Base-by-base conservation (phyloP, 1,140 invertebrate species). In the Myzus persicae region DNA sequence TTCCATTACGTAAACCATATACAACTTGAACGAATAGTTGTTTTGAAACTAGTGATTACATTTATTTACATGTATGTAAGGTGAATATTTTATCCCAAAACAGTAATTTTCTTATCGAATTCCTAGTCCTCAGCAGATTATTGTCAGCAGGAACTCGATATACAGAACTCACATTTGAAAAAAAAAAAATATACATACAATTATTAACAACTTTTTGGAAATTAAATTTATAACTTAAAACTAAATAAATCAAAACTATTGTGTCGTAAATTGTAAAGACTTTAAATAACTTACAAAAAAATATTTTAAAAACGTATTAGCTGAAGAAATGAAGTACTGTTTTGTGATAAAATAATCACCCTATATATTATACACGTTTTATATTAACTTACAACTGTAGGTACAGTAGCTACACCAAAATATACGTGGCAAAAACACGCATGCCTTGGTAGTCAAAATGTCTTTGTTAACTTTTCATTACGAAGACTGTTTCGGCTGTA, bases 391-490 rank as follows among this genome's bases (percentile, higher is more conserved):
- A 81, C 40, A 40, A 82, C 38, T 82, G 40, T 31, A 67, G 4
- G 31, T 14, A 81, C 6, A 40, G 7, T 22, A 40, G 8, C 11
- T 40, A 26, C 20, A 3, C 9, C 31, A 40, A 24, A 40, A 82
- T 24, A 40, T 24, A 9, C 2, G 1, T 82, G 22, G 36, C 81
- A 38, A 7, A 40, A 31, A 67, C 59, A 67, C 59, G 59, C 59
- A 67, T 67, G 26, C 26, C 31, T 67, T 9, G 59, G 59, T 67
- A 67, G 59, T 31, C 26, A 14, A 67, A 67, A 67, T 24, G 81
- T 38, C 40, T 85, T 85, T 85, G 82, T 85, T 85, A 42, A 85
- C 40, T 85, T 42, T 42, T 85, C 40, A 44, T 85, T 42, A 85
- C 24, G n/a, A 44, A 3, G 26, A 24, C 42, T 11, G 11, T 36